phyloP scores from a whole-genome alignment of 2,797 vertebrate genomes.

The Propithecus deckenii region DNA sequence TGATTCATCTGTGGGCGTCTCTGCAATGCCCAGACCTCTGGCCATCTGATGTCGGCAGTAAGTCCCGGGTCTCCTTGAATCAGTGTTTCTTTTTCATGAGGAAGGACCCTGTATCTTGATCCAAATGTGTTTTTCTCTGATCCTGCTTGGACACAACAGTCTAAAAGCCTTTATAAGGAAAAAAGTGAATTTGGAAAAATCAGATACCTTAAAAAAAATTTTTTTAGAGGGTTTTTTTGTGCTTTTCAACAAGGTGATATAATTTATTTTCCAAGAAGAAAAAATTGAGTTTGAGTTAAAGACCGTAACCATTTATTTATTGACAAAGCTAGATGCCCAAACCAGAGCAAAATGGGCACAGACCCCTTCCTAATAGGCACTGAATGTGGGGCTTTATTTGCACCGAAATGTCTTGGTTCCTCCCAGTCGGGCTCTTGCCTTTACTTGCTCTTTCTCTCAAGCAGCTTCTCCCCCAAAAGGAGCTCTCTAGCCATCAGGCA shows the following conservation, averaged over 20 bases:
- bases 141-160: not conserved
- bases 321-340: not conserved
- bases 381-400: not conserved
- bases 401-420: no score
- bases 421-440: not conserved
- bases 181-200: not conserved
- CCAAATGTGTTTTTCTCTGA: not conserved
- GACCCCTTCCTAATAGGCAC: not conserved
- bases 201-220: not conserved
- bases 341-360: not conserved
- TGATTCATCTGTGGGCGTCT: not conserved
- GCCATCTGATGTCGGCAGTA: not conserved
- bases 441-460: not conserved
- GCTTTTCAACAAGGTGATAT: not conserved
- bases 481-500: not conserved
- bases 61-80: not conserved
- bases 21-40: not conserved
- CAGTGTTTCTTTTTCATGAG: not conserved
- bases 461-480: not conserved
- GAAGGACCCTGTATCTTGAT: not conserved
- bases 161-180: not conserved
- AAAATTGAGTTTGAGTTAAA: not conserved
- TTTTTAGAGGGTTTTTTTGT: not conserved
- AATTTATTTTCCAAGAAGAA: slow-evolving; percentile 19
- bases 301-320: not conserved